These are phyloP conservation scores for Channallabes apus DNA, from an alignment of 2,797 vertebrate genomes.

Conservation along the genomic window DNA sequence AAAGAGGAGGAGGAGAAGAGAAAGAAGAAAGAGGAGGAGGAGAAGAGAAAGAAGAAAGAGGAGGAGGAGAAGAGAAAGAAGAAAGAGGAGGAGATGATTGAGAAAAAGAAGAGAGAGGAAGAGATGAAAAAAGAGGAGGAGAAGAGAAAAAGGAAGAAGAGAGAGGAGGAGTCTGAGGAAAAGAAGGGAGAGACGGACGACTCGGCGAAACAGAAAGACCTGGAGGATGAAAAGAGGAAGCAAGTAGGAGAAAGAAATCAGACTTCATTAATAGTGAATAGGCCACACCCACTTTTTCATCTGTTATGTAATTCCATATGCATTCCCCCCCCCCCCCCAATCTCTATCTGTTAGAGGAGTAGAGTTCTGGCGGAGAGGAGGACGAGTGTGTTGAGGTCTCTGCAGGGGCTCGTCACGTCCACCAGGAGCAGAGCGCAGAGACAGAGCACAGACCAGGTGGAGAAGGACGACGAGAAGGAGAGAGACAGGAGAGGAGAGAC, in stretches of 20 bases:
- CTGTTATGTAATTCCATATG: not conserved
- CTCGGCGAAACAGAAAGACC: not conserved
- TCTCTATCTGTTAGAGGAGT: constrained; percentile 52
- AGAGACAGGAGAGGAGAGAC: constrained; percentile 6
- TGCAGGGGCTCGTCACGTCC: constrained; percentile 67
- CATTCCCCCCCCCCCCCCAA: not conserved
- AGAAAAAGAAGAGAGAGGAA: constrained; percentile 30
- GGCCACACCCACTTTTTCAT: not conserved
- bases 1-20: not conserved
- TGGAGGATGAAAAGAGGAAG: constrained; percentile 17
- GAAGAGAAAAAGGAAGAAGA: not conserved
- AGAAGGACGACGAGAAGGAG: too few relatives aligned
- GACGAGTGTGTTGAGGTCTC: constrained; percentile 67
- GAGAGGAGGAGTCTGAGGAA: not conserved
- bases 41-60: fast-evolving
- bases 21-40: constrained; percentile 18
- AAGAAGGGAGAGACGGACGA: not conserved
- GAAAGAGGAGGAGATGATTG: not conserved
- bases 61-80: not conserved
- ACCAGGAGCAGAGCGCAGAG: constrained; percentile 37
- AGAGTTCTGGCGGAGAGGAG: constrained; percentile 60
- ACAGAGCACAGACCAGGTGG: not conserved
- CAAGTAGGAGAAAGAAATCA: constrained; percentile 8
- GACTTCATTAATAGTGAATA: not conserved
- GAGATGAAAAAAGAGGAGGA: not conserved